These are phyloP conservation scores for Carabus problematicus DNA, from an alignment of 2,888 invertebrate species.

Conservation along the genomic window DNA sequence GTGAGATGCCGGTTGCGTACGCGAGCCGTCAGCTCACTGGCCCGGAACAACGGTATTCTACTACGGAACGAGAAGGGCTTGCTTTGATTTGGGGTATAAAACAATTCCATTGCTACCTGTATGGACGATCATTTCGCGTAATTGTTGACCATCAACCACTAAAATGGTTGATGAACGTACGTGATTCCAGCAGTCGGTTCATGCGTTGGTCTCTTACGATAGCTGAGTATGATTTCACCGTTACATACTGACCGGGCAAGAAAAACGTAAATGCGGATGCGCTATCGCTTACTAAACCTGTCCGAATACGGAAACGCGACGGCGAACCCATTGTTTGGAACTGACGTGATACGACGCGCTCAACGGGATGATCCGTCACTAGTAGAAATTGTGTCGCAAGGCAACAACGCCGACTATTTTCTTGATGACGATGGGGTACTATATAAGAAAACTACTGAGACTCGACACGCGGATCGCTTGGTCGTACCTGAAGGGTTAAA, in stretches of 20 bases:
- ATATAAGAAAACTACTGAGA: neutral
- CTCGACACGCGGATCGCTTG: neutral
- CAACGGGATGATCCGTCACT: constrained; percentile 1
- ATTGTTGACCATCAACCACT: constrained; percentile 45
- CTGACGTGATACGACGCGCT: constrained; percentile 3
- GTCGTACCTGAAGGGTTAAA: constrained; percentile 3
- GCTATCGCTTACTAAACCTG: constrained; percentile 33
- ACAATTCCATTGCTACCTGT: constrained; percentile 44
- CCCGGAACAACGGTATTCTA: constrained; percentile 43
- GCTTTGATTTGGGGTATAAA: constrained; percentile 46
- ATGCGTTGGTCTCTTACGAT: constrained; percentile 44
- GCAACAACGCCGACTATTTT: constrained; percentile 1
- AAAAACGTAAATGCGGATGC: constrained; percentile 44
- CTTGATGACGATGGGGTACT: constrained; percentile 20
- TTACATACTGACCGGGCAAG: constrained; percentile 42
- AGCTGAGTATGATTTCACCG: constrained; percentile 42
- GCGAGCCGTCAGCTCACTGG: constrained; percentile 42
- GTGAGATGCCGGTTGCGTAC: constrained; percentile 43
- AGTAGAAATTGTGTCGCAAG: neutral
- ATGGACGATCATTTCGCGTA: constrained; percentile 40
- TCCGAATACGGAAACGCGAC: neutral
- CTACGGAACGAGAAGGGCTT: constrained; percentile 44
- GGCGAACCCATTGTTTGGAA: constrained; percentile 11
- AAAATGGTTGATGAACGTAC: constrained; percentile 44
- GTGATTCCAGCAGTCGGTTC: constrained; percentile 43